Base-by-base conservation (phyloP, 2,113 vertebrate genomes). In the Ranitomeya variabilis region DNA sequence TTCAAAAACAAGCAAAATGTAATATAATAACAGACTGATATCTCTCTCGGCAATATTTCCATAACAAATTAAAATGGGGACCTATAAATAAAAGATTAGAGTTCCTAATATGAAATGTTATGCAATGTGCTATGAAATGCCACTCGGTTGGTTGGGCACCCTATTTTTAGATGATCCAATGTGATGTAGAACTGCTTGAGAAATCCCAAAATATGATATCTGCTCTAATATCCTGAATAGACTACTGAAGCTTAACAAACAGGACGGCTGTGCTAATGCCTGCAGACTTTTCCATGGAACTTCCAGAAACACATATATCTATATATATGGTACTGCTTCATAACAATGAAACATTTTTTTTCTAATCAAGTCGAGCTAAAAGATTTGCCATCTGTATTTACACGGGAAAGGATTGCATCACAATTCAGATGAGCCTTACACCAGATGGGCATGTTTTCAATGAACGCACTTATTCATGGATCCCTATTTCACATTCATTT, bases 381-480 rank as follows among this genome's bases (percentile, higher is more conserved):
- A 74, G 67, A 80, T 66, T 74, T 88, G 79, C 86, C 86, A 88
- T 88, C 86, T 88, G 86, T 88, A 88, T 82, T 87, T 88, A 88
- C 54, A 88, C 9, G 86, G 76, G 37, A 74, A 74, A 57, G 37
- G 67, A 37, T 57, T 88, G 79, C 79, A 88, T 82, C 86, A 59
- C 76, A 80, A 80, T 87, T 87, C 86, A 71, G 62, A 87, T 88
- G 66, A 73, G 76, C 55, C 37, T 74, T 57, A 45, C 69, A 88
- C 15, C 86, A 88, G 79, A 88, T 88, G 86, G 86, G 81, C 26
- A 54, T 73, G 55, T 81, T 82, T 82, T 88, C 66, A 88, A 82
- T 88, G 86, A 82, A 88, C 74, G 31, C 55, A 45, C 66, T 74
- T 82, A 82, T 87, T 87, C 66, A 71, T 74, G 45, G 73, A 81